phyloP scores from a whole-genome alignment of 2,113 vertebrate species.

The Antennarius striatus region DNA sequence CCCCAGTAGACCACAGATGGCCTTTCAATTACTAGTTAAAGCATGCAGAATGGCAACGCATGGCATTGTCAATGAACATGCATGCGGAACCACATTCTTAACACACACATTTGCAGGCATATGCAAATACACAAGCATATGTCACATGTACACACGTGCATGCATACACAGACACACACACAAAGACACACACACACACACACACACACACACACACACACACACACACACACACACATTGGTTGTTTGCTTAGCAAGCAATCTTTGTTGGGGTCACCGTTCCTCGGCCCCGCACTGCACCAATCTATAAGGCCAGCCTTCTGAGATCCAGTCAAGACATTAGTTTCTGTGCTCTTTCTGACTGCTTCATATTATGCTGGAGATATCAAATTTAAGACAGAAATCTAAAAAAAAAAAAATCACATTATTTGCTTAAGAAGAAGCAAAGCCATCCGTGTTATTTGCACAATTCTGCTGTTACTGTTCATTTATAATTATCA shows the following conservation, averaged over 20 bases:
- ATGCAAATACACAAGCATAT: slow-evolving; percentile 22
- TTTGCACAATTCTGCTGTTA: too few species aligned
- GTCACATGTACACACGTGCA: neutral
- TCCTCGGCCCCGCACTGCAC: slow-evolving; percentile 44
- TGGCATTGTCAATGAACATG: slow-evolving; percentile 70
- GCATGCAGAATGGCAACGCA: slow-evolving; percentile 67
- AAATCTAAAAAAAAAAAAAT: slow-evolving; percentile 8
- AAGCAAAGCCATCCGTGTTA: too few species aligned
- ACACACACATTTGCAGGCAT: slow-evolving; percentile 13
- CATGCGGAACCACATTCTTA: slow-evolving; percentile 40
- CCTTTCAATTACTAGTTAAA: slow-evolving; percentile 74
- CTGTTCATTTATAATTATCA: too few species aligned
- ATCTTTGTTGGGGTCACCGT: slow-evolving; percentile 61
- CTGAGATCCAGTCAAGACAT: slow-evolving; percentile 35
- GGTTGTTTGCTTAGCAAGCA: slow-evolving; percentile 69
- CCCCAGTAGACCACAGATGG: slow-evolving; percentile 70
- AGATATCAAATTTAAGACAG: slow-evolving; percentile 25
- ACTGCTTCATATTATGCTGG: slow-evolving; percentile 12
- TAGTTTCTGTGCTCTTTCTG: slow-evolving; percentile 37
- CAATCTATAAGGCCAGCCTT: slow-evolving; percentile 55
- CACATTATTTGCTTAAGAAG: too few species aligned
- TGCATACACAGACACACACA: neutral
- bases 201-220: slow-evolving; percentile 9
- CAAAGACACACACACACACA: slow-evolving; percentile 13
- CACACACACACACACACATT: slow-evolving; percentile 52